Conservation (phyloP, 2,888 invertebrate species). For the Nematopogon swammerdamellus region DNA sequence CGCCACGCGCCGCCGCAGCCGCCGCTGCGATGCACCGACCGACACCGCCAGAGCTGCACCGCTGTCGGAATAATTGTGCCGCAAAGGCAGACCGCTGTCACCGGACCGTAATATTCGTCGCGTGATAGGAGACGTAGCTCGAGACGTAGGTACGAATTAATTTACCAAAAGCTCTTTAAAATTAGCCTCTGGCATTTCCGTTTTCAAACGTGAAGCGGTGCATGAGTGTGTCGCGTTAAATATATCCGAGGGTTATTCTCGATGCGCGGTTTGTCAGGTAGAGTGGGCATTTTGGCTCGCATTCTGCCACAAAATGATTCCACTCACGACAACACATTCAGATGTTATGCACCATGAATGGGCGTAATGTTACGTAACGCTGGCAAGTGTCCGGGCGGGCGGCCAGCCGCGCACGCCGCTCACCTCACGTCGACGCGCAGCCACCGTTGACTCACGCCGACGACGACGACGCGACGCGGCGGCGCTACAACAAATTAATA, state of each 20-base stretch:
- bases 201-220: background rate
- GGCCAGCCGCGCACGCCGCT: too few relatives aligned
- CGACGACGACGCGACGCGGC: too few relatives aligned
- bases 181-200: background rate
- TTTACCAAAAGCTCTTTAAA: background rate
- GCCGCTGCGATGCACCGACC: background rate
- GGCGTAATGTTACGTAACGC: conserved; percentile 37
- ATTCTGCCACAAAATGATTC: background rate
- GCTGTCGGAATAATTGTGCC: background rate
- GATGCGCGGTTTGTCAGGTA: background rate
- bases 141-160: too few relatives aligned
- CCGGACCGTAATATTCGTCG: background rate
- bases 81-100: background rate
- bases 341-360: conserved; percentile 29
- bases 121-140: too few relatives aligned
- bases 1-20: background rate
- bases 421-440: too few relatives aligned
- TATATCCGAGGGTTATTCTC: background rate
- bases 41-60: too few relatives aligned
- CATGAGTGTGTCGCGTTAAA: background rate
- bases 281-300: background rate
- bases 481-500: background rate
- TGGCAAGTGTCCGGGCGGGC: conserved; percentile 16
- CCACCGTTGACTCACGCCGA: too few relatives aligned
- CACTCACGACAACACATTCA: too few relatives aligned